Evolutionary conservation across 2,888 invertebrate species (phyloP).

Genomic region (Dasypolia templi): DNA sequence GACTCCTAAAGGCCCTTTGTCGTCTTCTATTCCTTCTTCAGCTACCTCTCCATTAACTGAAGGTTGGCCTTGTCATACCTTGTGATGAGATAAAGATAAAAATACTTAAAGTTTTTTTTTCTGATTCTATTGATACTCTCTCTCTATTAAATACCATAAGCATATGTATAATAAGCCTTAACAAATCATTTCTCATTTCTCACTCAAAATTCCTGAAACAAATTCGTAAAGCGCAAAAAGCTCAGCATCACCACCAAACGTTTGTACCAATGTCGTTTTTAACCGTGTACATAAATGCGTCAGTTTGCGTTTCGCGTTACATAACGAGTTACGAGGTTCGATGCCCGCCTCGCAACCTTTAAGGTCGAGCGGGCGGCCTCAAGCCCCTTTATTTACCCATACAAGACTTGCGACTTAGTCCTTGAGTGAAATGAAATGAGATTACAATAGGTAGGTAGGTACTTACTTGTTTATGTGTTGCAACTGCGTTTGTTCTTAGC

Average conservation of each 20-base stretch:
- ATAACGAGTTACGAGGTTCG: conserved; percentile 83
- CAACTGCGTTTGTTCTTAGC: background rate
- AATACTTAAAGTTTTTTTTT: no score
- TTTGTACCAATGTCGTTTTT: conserved; percentile 32
- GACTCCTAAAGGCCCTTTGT: background rate
- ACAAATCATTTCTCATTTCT: no score
- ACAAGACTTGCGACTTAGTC: conserved; percentile 68
- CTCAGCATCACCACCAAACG: conserved; percentile 16
- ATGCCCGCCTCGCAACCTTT: conserved; percentile 85
- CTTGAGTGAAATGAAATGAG: conserved; percentile 64
- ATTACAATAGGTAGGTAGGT: conserved; percentile 52
- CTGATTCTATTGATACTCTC: background rate
- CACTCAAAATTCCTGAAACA: background rate
- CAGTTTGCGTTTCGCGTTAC: conserved; percentile 82
- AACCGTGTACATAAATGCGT: conserved; percentile 69
- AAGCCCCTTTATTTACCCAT: conserved; percentile 79
- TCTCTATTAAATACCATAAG: no score
- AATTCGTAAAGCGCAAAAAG: conserved; percentile 25
- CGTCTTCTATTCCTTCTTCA: background rate
- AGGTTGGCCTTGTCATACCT: background rate
- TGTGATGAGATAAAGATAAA: no score
- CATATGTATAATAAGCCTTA: no score
- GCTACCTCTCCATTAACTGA: background rate
- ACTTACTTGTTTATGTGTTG: conserved; percentile 18
- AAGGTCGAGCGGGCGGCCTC: conserved; percentile 84